Percentiles rank a stretch among this genome's conserved stretches.
These are phyloP conservation scores for Zalophus californianus DNA, from an alignment of 2,797 vertebrate species.

Conservation along the genomic window DNA sequence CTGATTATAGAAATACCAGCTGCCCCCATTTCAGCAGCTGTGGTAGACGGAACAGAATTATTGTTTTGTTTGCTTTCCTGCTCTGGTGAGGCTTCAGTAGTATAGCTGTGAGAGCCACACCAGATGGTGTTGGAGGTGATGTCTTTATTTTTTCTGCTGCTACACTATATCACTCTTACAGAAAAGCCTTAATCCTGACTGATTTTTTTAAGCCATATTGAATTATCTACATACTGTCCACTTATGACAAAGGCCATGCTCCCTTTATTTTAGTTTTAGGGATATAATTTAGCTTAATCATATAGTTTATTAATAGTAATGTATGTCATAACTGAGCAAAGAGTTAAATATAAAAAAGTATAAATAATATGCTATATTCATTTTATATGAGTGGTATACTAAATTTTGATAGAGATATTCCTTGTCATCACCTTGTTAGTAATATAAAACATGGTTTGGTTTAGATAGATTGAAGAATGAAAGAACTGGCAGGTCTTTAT, in stretches of 20 bases:
- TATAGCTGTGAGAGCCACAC: neutral
- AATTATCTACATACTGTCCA: neutral
- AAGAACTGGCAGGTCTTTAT: neutral
- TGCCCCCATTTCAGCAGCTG: constrained; percentile 12
- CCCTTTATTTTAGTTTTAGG: neutral
- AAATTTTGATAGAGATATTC: neutral
- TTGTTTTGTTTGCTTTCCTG: neutral
- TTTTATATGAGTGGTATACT: neutral
- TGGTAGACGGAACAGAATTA: neutral
- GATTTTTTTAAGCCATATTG: neutral
- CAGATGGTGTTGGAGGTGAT: neutral
- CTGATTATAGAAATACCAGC: neutral
- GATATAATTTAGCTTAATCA: neutral
- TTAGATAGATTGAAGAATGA: neutral
- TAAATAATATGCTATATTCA: neutral
- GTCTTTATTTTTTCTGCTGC: neutral
- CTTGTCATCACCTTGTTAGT: constrained; percentile 2
- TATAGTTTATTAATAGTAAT: neutral
- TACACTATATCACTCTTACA: neutral
- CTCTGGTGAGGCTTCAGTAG: neutral
- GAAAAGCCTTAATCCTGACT: neutral
- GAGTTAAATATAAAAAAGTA: neutral
- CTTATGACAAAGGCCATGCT: neutral
- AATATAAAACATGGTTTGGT: neutral
- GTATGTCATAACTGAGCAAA: neutral